Conservation (phyloP, 2,113 vertebrate species). For the Ceyx margarethae region DNA sequence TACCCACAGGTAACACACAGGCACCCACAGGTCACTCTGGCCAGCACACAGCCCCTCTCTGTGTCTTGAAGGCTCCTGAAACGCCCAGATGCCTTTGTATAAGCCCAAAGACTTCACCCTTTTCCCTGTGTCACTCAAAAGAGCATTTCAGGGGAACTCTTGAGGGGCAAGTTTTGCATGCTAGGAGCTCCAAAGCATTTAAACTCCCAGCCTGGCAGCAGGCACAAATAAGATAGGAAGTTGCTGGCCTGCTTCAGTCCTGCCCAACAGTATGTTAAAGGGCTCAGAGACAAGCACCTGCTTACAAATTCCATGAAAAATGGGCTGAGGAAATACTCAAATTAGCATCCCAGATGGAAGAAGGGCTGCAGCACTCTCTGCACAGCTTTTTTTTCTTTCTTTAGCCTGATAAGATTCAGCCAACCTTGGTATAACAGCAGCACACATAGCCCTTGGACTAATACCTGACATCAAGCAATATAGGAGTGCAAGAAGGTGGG, state of each 20-base stretch:
- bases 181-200: neutral
- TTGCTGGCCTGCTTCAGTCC: neutral
- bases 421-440: neutral
- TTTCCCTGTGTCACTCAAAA: neutral
- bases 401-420: neutral
- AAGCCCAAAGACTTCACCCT: neutral
- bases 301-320: neutral
- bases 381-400: neutral
- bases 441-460: neutral
- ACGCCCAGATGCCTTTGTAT: rapidly evolving
- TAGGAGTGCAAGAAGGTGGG: neutral
- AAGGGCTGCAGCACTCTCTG: neutral
- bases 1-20: neutral
- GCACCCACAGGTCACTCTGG: neutral
- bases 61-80: neutral
- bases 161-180: neutral
- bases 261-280: neutral
- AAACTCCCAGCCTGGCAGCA: neutral
- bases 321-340: neutral
- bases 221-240: neutral
- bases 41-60: neutral
- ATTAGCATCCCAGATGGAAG: neutral
- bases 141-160: neutral
- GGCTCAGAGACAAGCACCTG: neutral
- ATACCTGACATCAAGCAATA: neutral